These are phyloP conservation scores for Cheilosia vernalis DNA, from an alignment of 2,888 invertebrate genomes.

Conservation along the genomic window DNA sequence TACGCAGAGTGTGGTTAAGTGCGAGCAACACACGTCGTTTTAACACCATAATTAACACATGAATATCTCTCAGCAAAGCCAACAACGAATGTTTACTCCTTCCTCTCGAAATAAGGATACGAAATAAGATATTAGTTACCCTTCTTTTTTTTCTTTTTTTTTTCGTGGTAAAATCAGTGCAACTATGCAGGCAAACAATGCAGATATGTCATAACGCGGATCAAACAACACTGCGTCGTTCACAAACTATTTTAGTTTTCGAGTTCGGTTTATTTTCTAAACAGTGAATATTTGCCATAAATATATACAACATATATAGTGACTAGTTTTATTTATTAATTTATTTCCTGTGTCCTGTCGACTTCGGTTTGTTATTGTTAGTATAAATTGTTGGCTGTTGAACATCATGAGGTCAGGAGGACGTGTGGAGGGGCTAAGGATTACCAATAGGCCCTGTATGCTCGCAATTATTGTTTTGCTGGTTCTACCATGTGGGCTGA, in stretches of 20 bases:
- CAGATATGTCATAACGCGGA: slow-evolving; percentile 21
- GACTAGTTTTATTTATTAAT: neutral
- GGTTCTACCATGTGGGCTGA: slow-evolving; percentile 42
- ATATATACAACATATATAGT: neutral
- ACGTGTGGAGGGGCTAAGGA: slow-evolving; percentile 49
- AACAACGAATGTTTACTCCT: neutral
- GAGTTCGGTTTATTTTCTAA: neutral
- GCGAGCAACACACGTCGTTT: slow-evolving; percentile 26
- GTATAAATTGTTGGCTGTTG: slow-evolving; percentile 13
- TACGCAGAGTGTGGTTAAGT: slow-evolving; percentile 37
- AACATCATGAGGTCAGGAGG: slow-evolving; percentile 41
- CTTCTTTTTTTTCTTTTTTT: neutral
- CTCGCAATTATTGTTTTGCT: slow-evolving; percentile 37
- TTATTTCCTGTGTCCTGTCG: neutral
- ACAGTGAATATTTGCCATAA: neutral
- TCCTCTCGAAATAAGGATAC: slow-evolving; percentile 17
- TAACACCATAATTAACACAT: slow-evolving; percentile 11
- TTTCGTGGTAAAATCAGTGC: neutral
- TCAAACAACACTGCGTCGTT: neutral
- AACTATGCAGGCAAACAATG: slow-evolving; percentile 13
- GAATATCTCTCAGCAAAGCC: slow-evolving; percentile 11
- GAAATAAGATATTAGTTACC: neutral
- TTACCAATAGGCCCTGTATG: slow-evolving; percentile 49
- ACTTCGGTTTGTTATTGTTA: slow-evolving; percentile 5
- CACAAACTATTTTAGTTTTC: neutral